Percentiles rank a stretch among this genome's conserved stretches.
These are phyloP conservation scores for Stichodactyla helianthus DNA, from an alignment of 64 coral and sea anemone species.

Conservation along the genomic window DNA sequence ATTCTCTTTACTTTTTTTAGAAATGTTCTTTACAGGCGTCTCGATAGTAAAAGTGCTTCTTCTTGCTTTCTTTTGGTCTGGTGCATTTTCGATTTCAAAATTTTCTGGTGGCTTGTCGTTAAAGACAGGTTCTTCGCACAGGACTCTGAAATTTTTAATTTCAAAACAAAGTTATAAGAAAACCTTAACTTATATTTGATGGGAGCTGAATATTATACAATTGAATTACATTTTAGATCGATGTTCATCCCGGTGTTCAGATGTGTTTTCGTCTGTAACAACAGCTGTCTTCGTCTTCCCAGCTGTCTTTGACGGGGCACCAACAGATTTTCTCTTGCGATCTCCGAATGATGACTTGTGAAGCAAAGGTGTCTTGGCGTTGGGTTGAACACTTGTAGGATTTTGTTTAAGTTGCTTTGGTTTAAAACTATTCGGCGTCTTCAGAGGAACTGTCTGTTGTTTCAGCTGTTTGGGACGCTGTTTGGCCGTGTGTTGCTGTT, in stretches of 20 bases:
- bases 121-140: not conserved
- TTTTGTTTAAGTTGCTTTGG: not conserved
- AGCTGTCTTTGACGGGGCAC: not conserved
- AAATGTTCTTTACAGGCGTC: not conserved
- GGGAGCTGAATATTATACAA: not conserved
- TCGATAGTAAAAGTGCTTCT: conserved; percentile 12
- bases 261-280: not conserved
- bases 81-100: conserved; percentile 3
- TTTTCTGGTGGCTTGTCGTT: not conserved
- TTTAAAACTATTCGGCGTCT: not conserved
- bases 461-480: conserved; percentile 13
- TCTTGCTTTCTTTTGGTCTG: conserved; percentile 13
- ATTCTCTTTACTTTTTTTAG: not conserved
- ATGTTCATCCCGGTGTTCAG: not conserved
- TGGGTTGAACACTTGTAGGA: not conserved
- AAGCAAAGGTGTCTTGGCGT: not conserved
- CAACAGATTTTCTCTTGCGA: not conserved
- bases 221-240: too few relatives aligned
- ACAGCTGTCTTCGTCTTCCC: not conserved
- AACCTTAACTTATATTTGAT: not conserved
- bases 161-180: not conserved
- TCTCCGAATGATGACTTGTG: not conserved
- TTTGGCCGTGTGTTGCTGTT: conserved; percentile 3
- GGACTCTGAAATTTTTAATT: not conserved
- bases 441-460: not conserved